Conservation (phyloP, 1,140 invertebrate species). For the Eufriesea mexicana region DNA sequence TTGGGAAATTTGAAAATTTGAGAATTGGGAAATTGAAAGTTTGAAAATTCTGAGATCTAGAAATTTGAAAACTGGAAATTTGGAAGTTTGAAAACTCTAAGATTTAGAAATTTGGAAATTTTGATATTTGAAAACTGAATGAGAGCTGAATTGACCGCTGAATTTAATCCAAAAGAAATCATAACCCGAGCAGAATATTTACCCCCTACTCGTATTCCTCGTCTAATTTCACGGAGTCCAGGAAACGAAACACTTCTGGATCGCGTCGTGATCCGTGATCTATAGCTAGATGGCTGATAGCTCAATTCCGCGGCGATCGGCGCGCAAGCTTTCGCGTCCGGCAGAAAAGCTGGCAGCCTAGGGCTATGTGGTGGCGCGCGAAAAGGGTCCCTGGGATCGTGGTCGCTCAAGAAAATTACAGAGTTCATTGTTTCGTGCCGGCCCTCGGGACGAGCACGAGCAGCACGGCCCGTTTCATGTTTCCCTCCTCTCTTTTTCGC, state of each 20-base stretch:
- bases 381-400: slow-evolving; percentile 60
- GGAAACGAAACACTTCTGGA: neutral
- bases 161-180: no score
- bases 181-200: no score
- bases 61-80: no score
- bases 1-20: no score
- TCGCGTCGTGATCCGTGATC: neutral
- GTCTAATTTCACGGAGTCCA: no score
- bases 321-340: slow-evolving; percentile 36
- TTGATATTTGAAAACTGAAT: no score
- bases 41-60: no score
- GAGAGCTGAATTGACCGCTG: no score
- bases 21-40: no score
- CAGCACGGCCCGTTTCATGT: slow-evolving; percentile 54
- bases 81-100: no score
- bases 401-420: slow-evolving; percentile 70
- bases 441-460: slow-evolving; percentile 33
- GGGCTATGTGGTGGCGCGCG: slow-evolving; percentile 64
- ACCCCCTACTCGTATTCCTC: no score
- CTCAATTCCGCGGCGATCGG: slow-evolving; percentile 60
- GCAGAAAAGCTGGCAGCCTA: slow-evolving; percentile 58
- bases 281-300: slow-evolving; percentile 46
- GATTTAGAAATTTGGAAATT: no score
- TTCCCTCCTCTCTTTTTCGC: slow-evolving; percentile 16
- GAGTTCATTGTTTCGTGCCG: slow-evolving; percentile 67